Evolutionary conservation across 2,888 invertebrate genomes (phyloP).

Genomic region (Lasius fuliginosus): DNA sequence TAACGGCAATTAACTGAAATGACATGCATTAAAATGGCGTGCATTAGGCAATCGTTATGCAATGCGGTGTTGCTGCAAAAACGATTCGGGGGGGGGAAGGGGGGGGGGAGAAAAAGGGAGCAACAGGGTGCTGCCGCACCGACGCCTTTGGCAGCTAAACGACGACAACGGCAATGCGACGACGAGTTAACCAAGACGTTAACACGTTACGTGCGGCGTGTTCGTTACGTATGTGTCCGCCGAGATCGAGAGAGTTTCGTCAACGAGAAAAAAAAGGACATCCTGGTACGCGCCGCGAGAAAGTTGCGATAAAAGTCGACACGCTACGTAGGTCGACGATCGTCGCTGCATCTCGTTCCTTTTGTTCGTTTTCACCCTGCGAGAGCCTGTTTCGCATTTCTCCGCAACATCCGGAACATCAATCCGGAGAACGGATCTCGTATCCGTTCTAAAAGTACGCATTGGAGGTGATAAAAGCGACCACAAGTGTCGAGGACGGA

Average conservation of each 20-base stretch:
- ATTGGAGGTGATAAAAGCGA: not conserved
- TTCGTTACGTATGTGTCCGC: constrained; percentile 57
- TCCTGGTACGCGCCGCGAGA: constrained; percentile 57
- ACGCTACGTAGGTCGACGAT: constrained; percentile 10
- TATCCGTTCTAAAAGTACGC: not conserved
- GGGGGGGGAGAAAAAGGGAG: not conserved
- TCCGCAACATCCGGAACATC: not conserved
- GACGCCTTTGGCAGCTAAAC: not conserved
- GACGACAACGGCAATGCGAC: not conserved
- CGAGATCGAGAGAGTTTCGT: constrained; percentile 57
- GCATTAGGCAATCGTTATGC: constrained; percentile 32
- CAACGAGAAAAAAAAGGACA: constrained; percentile 40
- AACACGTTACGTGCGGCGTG: constrained; percentile 53
- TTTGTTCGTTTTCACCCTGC: not conserved
- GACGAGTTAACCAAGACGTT: constrained; percentile 2
- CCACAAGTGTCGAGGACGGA: no score
- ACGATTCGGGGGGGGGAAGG: not conserved
- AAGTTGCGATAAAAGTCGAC: constrained; percentile 65
- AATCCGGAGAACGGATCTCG: not conserved
- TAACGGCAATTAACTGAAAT: not conserved
- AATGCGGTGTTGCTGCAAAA: not conserved
- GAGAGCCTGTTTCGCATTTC: not conserved
- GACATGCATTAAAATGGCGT: not conserved
- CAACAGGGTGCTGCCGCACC: not conserved
- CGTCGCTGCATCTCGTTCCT: not conserved